Conservation (phyloP, 2,888 invertebrate genomes). For the Oxystoma pomonae region DNA sequence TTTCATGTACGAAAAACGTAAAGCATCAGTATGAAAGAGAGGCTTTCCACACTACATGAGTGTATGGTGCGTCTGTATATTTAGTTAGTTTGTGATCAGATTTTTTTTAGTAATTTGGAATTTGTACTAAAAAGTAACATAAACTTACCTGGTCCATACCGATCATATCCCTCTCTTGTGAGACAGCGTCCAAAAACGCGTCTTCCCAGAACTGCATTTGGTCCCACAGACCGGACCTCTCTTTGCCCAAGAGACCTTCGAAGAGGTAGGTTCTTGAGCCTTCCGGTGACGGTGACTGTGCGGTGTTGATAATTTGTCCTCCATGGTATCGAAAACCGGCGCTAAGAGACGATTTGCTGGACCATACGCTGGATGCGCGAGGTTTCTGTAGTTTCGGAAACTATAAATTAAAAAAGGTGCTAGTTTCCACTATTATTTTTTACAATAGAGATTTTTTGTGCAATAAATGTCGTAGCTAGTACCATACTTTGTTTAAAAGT, state of each 20-base stretch:
- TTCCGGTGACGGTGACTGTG: slow-evolving; percentile 86
- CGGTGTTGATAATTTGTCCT: slow-evolving; percentile 78
- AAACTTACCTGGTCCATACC: slow-evolving; percentile 95
- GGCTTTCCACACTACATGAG: too few relatives aligned
- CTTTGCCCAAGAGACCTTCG: slow-evolving; percentile 81
- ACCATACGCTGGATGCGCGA: slow-evolving; percentile 86
- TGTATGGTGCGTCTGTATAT: too few relatives aligned
- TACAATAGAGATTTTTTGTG: too few relatives aligned
- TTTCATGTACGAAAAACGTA: too few relatives aligned
- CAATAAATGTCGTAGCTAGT: too few relatives aligned
- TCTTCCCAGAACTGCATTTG: slow-evolving; percentile 99
- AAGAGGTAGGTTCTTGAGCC: slow-evolving; percentile 86
- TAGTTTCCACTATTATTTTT: too few relatives aligned
- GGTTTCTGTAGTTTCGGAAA: slow-evolving; percentile 70
- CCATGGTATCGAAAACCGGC: slow-evolving; percentile 84
- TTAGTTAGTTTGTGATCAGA: too few relatives aligned
- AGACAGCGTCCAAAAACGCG: slow-evolving; percentile 95
- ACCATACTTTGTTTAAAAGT: too few relatives aligned
- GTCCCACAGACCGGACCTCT: slow-evolving; percentile 89
- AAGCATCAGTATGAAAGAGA: too few relatives aligned
- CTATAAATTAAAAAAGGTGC: too few relatives aligned
- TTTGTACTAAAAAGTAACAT: too few relatives aligned
- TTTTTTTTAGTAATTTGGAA: too few relatives aligned
- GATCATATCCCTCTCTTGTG: slow-evolving; percentile 96
- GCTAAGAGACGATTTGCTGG: slow-evolving; percentile 84